These are phyloP conservation scores for Parnassius mnemosyne DNA, from an alignment of 2,888 invertebrate species.

Conservation along the genomic window DNA sequence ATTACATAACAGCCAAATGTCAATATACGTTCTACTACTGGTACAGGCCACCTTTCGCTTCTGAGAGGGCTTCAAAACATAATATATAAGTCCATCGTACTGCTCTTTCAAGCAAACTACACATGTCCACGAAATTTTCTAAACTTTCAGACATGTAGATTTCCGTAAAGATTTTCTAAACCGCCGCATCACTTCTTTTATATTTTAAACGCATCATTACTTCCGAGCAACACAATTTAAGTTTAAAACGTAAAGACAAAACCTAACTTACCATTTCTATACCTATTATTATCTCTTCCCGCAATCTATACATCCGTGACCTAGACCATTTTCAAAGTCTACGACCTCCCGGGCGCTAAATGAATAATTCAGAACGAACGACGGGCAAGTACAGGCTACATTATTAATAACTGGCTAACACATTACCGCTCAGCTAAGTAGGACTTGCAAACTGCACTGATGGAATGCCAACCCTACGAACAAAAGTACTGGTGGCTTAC, in stretches of 20 bases:
- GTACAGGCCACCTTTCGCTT: no score
- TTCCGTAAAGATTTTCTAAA: no score
- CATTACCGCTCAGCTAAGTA: conserved; percentile 28
- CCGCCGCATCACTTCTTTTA: no score
- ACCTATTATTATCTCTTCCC: conserved; percentile 18
- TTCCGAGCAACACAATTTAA: not conserved
- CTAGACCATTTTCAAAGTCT: conserved; percentile 43
- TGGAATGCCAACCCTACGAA: conserved; percentile 15
- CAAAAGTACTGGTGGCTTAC: conserved; percentile 10
- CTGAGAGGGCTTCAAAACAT: no score
- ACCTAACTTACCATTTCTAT: not conserved
- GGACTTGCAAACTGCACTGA: conserved; percentile 25
- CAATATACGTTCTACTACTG: no score
- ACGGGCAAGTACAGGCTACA: conserved; percentile 42
- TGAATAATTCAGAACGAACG: conserved; percentile 55
- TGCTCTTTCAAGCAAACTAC: no score
- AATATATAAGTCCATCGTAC: no score
- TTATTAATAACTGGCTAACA: conserved; percentile 41
- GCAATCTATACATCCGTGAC: conserved; percentile 32
- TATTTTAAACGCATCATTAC: not conserved
- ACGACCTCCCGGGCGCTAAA: conserved; percentile 53
- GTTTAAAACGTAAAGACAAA: not conserved
- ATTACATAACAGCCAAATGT: no score
- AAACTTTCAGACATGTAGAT: no score
- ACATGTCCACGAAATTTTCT: no score